Base-by-base conservation (phyloP, 2,797 vertebrate species). In the Apodemus agrarius region DNA sequence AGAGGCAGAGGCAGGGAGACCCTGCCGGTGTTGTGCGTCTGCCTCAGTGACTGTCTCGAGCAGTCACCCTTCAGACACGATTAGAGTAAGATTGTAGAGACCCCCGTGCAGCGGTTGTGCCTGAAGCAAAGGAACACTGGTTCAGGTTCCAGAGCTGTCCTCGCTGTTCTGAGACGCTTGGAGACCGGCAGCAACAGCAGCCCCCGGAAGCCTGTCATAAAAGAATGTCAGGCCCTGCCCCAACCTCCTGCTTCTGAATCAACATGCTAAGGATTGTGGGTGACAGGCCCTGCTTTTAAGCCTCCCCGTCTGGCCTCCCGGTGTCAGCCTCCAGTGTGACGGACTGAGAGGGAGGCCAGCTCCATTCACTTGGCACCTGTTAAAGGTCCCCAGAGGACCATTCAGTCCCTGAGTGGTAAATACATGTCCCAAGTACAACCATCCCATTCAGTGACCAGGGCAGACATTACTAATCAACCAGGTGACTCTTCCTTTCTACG, bases 391-490 rank as follows among this genome's bases (percentile, higher is more conserved):
- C 61, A 78, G 61, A 95, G 87, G 21, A 34, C 76, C 80, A 40
- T 76, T 57, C 75, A 46, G 4, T 65, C 10, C 49, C 49, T 17
- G 13, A 59, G n/a, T 4, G 13, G 34, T 46, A 49, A 86, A 4
- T 29, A 46, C 1, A 16, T n/a, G 31, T 29, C 52, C 26, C 37
- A 22, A 75, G 2, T 19, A 52, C 14, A 40, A 29, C 24, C 31
- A 16, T 49, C 89, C 26, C 34, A 11, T 31, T 49, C 57, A 49
- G 75, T 1, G 11, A 43, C 95, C 69, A 78, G 79, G 72, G 46
- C 72, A 94, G 97, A 91, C 91, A 69, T 82, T 52, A 6, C 78
- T 72, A 96, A 83, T 96, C 57, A 19, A 91, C 78, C 52, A 85
- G 8, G 11, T 19, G 69, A 40, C 29, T 26, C 40, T 61, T 54